Evolutionary conservation across 2,888 invertebrate species (phyloP).

Genomic region (Parochlus steinenii): DNA sequence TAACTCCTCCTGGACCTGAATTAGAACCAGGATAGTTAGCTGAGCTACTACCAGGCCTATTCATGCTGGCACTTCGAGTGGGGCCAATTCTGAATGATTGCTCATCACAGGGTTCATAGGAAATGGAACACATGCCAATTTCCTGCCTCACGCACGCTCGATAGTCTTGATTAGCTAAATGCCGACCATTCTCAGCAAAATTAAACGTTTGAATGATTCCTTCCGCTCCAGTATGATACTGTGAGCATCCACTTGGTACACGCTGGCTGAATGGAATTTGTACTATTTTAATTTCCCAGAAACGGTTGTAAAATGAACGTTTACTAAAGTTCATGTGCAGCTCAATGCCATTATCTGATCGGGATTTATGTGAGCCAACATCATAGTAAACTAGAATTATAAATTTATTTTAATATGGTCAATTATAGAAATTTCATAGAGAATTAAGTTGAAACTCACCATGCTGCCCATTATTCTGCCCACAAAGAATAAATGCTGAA

Average conservation of each 20-base stretch:
- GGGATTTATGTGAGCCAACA: slow-evolving; percentile 17
- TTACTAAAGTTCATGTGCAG: slow-evolving; percentile 38
- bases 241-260: slow-evolving; percentile 61
- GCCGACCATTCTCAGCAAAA: slow-evolving; percentile 66
- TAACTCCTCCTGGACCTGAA: slow-evolving; percentile 12
- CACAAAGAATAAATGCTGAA: slow-evolving; percentile 47
- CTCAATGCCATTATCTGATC: slow-evolving; percentile 18
- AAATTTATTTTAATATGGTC: slow-evolving; percentile 1
- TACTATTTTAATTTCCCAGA: slow-evolving; percentile 62
- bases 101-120: slow-evolving; percentile 57
- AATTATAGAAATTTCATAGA: neutral
- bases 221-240: slow-evolving; percentile 46
- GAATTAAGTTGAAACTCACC: slow-evolving; percentile 34
- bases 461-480: slow-evolving; percentile 72
- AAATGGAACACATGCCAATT: slow-evolving; percentile 52
- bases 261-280: slow-evolving; percentile 63
- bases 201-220: slow-evolving; percentile 60
- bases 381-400: slow-evolving; percentile 26
- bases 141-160: slow-evolving; percentile 57
- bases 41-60: slow-evolving; percentile 10
- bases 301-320: slow-evolving; percentile 44
- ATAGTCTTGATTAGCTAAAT: slow-evolving; percentile 63
- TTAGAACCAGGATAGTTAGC: slow-evolving; percentile 11
- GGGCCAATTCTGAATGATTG: slow-evolving; percentile 59
- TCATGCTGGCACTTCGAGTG: slow-evolving; percentile 3